A percentile compares a stretch with the other conserved stretches of the same genome.
phyloP scores from a whole-genome alignment of 2,888 invertebrate genomes.

The Sphecodes monilicornis region DNA sequence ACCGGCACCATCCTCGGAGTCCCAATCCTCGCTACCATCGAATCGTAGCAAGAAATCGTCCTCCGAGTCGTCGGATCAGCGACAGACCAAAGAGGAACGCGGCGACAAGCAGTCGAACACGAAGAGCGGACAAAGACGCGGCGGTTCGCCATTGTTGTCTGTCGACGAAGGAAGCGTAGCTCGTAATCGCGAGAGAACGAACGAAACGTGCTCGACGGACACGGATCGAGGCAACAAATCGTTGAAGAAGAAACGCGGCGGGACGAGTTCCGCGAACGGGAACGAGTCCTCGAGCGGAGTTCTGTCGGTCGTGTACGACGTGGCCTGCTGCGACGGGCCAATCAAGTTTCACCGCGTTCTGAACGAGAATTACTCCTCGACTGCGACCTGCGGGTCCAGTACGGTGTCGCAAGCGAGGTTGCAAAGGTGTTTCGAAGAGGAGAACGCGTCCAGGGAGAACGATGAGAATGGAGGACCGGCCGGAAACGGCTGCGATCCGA shows the following conservation, averaged over 20 bases:
- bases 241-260: conserved; percentile 39
- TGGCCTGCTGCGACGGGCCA: conserved; percentile 97
- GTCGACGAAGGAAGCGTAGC: conserved; percentile 13
- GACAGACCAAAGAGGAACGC: conserved; percentile 2
- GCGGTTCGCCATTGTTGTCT: background rate
- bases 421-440: conserved; percentile 47
- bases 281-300: conserved; percentile 62
- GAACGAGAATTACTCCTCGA: conserved; percentile 90
- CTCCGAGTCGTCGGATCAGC: conserved; percentile 32
- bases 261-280: conserved; percentile 39
- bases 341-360: conserved; percentile 94
- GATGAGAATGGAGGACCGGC: conserved; percentile 79
- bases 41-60: conserved; percentile 38
- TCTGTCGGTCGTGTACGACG: conserved; percentile 89
- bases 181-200: conserved; percentile 19
- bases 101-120: conserved; percentile 2
- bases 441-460: conserved; percentile 67
- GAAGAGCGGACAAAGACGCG: background rate
- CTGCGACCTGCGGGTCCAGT: conserved; percentile 26
- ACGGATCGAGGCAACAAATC: conserved; percentile 33
- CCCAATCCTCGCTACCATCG: conserved; percentile 49
- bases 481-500: conserved; percentile 65
- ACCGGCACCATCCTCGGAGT: conserved; percentile 54
- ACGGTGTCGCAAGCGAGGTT: conserved; percentile 31
- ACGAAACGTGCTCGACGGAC: conserved; percentile 5